These are phyloP conservation scores for Pagrus major DNA, from an alignment of 2,113 vertebrate species.

Conservation along the genomic window DNA sequence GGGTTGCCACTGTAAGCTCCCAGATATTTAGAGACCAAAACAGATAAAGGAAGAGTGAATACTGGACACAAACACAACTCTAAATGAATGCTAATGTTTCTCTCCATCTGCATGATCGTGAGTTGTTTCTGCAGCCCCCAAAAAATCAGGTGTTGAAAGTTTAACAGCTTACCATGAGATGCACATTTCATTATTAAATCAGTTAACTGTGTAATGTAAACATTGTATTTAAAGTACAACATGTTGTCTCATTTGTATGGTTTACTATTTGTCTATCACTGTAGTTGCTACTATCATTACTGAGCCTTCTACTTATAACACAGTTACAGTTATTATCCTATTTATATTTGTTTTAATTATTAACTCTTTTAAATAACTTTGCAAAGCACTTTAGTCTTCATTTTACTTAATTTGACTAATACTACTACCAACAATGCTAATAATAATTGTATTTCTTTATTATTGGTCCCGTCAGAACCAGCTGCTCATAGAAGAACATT, in stretches of 20 bases:
- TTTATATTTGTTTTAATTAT: background rate
- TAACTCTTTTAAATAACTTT: background rate
- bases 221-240: background rate
- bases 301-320: background rate
- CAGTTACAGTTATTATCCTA: background rate
- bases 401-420: background rate
- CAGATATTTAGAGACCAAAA: too few species aligned
- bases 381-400: too few species aligned
- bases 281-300: background rate
- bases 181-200: too few species aligned
- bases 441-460: background rate
- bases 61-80: too few species aligned
- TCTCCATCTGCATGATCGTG: too few species aligned
- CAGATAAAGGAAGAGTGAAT: too few species aligned
- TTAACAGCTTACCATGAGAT: too few species aligned
- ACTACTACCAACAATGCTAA: background rate
- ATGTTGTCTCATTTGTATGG: background rate
- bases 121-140: too few species aligned
- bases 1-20: too few species aligned
- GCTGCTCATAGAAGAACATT: slow-evolving; percentile 86
- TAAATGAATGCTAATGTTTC: too few species aligned
- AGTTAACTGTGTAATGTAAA: background rate
- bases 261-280: background rate
- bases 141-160: too few species aligned
- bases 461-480: slow-evolving; percentile 87